phyloP scores from a whole-genome alignment of 2,888 invertebrate genomes.

The Drosophila subquinaria region DNA sequence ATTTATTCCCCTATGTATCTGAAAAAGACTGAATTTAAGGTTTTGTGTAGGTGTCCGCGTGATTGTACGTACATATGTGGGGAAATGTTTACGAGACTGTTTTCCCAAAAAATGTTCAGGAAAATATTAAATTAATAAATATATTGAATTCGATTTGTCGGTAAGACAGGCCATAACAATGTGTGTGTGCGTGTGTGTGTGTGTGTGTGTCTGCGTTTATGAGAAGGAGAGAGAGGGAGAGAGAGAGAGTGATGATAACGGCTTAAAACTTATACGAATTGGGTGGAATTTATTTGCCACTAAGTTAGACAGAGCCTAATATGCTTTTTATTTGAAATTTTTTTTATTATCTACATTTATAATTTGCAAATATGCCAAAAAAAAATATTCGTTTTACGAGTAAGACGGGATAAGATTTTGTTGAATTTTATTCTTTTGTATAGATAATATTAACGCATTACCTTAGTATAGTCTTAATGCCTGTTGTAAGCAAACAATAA shows the following conservation, averaged over 20 bases:
- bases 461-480: conserved; percentile 57
- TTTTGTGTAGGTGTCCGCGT: conserved; percentile 10
- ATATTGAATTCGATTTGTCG: conserved; percentile 1
- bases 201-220: conserved; percentile 10
- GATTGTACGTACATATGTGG: not conserved
- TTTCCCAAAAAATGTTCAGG: not conserved
- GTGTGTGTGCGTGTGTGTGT: conserved; percentile 2
- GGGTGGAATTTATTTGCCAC: conserved; percentile 63
- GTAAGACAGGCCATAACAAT: conserved; percentile 2
- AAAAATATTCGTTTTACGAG: conserved; percentile 44
- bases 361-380: conserved; percentile 76
- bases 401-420: conserved; percentile 58
- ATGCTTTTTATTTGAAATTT: conserved; percentile 46
- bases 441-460: conserved; percentile 49
- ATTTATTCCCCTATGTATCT: conserved; percentile 48
- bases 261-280: conserved; percentile 35
- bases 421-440: conserved; percentile 48
- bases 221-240: not conserved
- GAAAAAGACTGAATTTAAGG: conserved; percentile 73
- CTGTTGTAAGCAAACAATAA: conserved; percentile 56
- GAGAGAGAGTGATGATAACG: not conserved
- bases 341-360: conserved; percentile 77
- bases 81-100: not conserved
- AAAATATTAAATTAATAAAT: not conserved
- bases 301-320: conserved; percentile 33